Evolutionary conservation across 2,888 invertebrate species (phyloP).

Genomic region (Chelonus formosanus): DNA sequence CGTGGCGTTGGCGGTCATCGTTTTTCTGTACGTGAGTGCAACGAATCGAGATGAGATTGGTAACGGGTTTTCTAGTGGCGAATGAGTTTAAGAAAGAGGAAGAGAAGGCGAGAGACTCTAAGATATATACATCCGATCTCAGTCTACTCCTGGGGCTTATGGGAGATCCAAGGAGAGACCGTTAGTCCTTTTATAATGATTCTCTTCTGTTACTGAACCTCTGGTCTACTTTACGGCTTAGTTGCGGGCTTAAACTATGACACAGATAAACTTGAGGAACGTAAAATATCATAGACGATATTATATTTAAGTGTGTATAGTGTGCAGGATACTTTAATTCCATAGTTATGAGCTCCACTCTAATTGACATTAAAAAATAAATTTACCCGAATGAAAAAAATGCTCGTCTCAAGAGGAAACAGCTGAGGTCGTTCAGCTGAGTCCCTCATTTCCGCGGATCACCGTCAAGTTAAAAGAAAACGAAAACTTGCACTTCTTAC

Average conservation of each 20-base stretch:
- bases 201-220: conserved; percentile 19
- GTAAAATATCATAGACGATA: neutral
- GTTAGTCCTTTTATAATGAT: conserved; percentile 41
- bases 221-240: no score
- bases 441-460: conserved; percentile 12
- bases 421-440: conserved; percentile 22
- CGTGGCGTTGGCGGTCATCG: conserved; percentile 31
- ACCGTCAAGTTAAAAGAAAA: conserved; percentile 9
- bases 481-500: conserved; percentile 13
- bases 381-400: neutral
- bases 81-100: no score
- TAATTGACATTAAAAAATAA: conserved; percentile 9
- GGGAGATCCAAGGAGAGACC: conserved; percentile 41
- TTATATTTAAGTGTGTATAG: neutral
- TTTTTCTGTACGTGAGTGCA: conserved; percentile 40
- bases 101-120: no score
- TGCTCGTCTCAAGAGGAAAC: neutral
- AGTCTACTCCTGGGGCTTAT: conserved; percentile 29
- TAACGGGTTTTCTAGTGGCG: conserved; percentile 41
- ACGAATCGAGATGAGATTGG: conserved; percentile 46
- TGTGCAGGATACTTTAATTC: neutral
- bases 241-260: no score
- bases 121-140: no score
- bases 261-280: neutral
- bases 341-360: neutral